Conservation (phyloP, 2,888 invertebrate species). For the Phengaris alcon region DNA sequence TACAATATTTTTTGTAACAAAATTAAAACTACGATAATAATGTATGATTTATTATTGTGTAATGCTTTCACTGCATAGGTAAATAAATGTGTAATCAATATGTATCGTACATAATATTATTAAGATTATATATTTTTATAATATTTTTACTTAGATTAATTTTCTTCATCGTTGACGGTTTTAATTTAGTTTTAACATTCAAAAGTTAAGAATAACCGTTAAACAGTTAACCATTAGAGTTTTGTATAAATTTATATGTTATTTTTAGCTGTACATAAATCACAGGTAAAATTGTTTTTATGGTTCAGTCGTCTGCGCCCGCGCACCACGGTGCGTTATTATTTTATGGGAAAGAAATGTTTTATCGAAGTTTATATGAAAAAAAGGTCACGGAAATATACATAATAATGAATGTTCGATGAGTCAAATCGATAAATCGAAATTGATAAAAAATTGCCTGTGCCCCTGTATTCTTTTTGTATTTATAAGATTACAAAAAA, state of each 20-base stretch:
- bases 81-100: neutral
- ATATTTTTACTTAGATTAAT: neutral
- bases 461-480: too few species aligned
- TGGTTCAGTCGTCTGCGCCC: neutral
- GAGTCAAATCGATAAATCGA: neutral
- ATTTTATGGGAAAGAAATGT: neutral
- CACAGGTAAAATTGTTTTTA: slow-evolving; percentile 1
- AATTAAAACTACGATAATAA: neutral
- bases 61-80: neutral
- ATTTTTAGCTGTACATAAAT: neutral
- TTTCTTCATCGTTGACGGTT: neutral
- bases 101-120: neutral
- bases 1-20: neutral
- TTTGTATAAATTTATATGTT: neutral
- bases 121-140: neutral
- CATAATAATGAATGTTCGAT: neutral
- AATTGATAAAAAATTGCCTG: neutral
- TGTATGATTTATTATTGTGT: neutral
- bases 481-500: too few species aligned
- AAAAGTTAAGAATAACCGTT: slow-evolving; percentile 5
- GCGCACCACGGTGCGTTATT: neutral
- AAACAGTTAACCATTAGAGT: neutral
- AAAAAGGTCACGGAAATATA: neutral
- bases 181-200: neutral
- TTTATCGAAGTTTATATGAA: neutral